Conservation (phyloP, 2,113 vertebrate species). For the Oryctolagus cuniculus region DNA sequence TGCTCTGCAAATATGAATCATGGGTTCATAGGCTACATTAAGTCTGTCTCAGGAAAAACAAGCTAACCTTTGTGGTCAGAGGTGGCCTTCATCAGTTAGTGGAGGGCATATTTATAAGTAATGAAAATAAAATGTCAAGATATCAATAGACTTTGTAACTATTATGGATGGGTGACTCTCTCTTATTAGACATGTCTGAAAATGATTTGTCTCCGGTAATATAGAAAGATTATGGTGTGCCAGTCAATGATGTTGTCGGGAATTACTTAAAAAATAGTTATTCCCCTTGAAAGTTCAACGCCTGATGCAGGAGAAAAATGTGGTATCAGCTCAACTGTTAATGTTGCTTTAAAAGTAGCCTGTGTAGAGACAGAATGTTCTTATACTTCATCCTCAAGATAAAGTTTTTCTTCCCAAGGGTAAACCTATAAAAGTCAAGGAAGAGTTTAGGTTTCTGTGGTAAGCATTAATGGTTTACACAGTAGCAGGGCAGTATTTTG, state of each 20-base stretch:
- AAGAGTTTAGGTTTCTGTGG: not conserved
- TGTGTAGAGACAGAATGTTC: not conserved
- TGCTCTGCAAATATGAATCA: conserved; percentile 48
- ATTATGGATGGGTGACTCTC: conserved; percentile 81
- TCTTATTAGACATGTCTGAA: conserved; percentile 75
- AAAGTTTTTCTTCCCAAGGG: not conserved
- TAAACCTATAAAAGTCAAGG: conserved; percentile 36
- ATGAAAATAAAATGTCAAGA: conserved; percentile 80
- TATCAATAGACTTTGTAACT: conserved; percentile 78
- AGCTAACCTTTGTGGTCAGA: conserved; percentile 73
- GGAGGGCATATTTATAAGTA: conserved; percentile 69
- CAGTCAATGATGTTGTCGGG: conserved; percentile 71
- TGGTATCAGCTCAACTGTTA: not conserved
- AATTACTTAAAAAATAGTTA: conserved; percentile 66
- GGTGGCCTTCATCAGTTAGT: conserved; percentile 66
- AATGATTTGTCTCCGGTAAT: conserved; percentile 82
- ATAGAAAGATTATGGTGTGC: conserved; percentile 70
- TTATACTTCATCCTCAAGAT: conserved; percentile 39
- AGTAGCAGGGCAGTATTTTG: not conserved
- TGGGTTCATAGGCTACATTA: conserved; percentile 22
- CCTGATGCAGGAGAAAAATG: not conserved
- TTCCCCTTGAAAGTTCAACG: conserved; percentile 60
- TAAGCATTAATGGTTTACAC: not conserved
- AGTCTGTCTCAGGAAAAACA: conserved; percentile 60
- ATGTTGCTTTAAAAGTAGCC: conserved; percentile 54